A percentile compares a stretch with the other conserved stretches of the same genome.
Evolutionary conservation across 2,888 invertebrate genomes (phyloP).

Genomic region (Spatulosminthurus flaviceps): DNA sequence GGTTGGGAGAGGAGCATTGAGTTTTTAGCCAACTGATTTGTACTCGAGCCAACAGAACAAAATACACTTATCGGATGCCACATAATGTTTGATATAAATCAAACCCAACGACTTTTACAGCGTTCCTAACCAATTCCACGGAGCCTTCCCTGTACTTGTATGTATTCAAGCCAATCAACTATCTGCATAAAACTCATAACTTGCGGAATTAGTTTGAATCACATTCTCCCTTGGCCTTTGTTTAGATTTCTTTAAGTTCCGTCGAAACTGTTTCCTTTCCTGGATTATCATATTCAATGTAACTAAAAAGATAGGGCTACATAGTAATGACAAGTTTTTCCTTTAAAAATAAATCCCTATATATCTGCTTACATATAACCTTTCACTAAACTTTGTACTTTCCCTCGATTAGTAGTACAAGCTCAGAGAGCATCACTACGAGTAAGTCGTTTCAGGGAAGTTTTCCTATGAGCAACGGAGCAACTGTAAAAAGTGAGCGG

Average conservation of each 20-base stretch:
- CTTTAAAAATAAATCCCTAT: too few relatives aligned
- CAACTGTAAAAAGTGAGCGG: too few relatives aligned
- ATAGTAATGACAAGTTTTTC: too few relatives aligned
- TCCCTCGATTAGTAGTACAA: too few relatives aligned
- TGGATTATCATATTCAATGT: constrained; percentile 1
- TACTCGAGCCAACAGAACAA: constrained; percentile 41
- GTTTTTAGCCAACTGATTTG: constrained; percentile 42
- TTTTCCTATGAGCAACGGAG: too few relatives aligned
- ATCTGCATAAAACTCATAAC: constrained; percentile 36
- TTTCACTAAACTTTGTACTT: too few relatives aligned
- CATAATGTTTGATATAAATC: constrained; percentile 46
- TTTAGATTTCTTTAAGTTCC: neutral
- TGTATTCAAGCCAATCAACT: constrained; percentile 23
- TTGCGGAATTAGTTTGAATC: constrained; percentile 40
- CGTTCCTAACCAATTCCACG: neutral
- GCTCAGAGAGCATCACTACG: too few relatives aligned
- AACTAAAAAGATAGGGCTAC: too few relatives aligned
- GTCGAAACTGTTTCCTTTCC: neutral
- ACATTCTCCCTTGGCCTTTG: neutral
- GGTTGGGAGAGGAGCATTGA: neutral
- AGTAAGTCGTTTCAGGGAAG: too few relatives aligned
- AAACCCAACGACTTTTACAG: constrained; percentile 38
- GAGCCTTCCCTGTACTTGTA: neutral
- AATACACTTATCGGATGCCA: constrained; percentile 37
- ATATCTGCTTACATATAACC: too few relatives aligned